phyloP scores from a whole-genome alignment of 1,140 invertebrate species.

The Plodia interpunctella region DNA sequence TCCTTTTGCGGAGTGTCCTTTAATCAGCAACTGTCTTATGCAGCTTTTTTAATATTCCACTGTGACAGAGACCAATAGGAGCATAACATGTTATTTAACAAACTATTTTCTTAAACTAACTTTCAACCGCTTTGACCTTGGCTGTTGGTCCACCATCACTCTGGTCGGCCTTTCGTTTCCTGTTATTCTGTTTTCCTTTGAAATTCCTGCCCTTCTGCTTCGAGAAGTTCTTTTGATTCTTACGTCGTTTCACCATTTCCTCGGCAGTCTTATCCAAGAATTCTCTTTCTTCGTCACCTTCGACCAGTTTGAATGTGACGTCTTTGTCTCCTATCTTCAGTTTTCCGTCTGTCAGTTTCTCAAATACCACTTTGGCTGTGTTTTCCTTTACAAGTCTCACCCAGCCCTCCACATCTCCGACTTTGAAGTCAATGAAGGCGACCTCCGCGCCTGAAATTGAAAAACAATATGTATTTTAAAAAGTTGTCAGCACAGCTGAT shows the following conservation, averaged over 20 bases:
- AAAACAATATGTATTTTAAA: background rate
- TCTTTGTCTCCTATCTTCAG: conserved; percentile 78
- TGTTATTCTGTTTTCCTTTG: conserved; percentile 39
- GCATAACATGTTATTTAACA: background rate
- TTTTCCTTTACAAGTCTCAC: conserved; percentile 84
- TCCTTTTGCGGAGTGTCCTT: too few relatives aligned
- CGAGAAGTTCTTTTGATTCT: conserved; percentile 63
- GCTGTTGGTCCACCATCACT: conserved; percentile 40
- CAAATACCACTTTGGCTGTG: conserved; percentile 80
- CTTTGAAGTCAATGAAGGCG: conserved; percentile 86
- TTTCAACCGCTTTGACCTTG: conserved; percentile 46
- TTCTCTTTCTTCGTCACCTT: conserved; percentile 83
- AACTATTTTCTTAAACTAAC: conserved; percentile 26
- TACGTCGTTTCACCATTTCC: conserved; percentile 79
- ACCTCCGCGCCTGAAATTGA: conserved; percentile 76
- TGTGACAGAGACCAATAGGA: background rate
- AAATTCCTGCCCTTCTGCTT: conserved; percentile 50
- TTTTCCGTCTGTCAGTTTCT: conserved; percentile 81
- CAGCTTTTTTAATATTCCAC: background rate
- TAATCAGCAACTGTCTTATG: too few relatives aligned
- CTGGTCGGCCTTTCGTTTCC: conserved; percentile 49
- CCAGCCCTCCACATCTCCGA: conserved; percentile 84
- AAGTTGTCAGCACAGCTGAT: too few relatives aligned
- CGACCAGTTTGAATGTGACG: conserved; percentile 78
- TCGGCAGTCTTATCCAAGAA: conserved; percentile 81